Evolutionary conservation across 2,888 invertebrate genomes (phyloP), one percentile per base, ranked within the genome.

Genomic region (Cosmia trapezina): DNA sequence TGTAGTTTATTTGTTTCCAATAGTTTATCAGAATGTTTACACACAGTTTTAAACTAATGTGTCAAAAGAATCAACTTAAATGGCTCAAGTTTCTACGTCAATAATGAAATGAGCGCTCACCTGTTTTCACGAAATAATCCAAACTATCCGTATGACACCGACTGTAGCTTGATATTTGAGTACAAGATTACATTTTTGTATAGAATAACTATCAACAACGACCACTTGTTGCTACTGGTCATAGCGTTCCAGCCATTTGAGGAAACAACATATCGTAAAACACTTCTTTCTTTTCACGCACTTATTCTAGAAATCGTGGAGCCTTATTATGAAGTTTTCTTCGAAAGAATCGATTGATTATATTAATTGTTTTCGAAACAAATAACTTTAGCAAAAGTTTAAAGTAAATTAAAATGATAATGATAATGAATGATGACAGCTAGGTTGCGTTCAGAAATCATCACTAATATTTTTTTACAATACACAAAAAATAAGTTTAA

Each of bases 101-200:
- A 45, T 64, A 41, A 57, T 57, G 4, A 61, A 68, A 70, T n/a
- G 14, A 66, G 14, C 51, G 60, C 81, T 80, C 51, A 83, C 86
- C 70, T 72, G 71, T 71, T 64, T 69, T 69, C 53, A 60, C 6
- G 28, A 78, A 78, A 73, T 77, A 59, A 74, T 54, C 59, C 33
- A 63, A 77, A 70, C 56, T 71, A 68, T 76, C 62, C 60, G 28
- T 67, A 57, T 57, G 37, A 70, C 70, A 59, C 56, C 37, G 45
- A 45, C 60, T 63, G 51, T 61, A 56, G 41, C 59, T 69, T 72
- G 61, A 37, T 70, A 80, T 51, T 66, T 51, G 51, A 76, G 67
- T 53, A 73, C 70, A 76, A 70, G 65, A 78, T 85, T 83, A 83
- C 83, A 83, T 85, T 85, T 85, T 83, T 53, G 22, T 65, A 28